A percentile compares a stretch with the other conserved stretches of the same genome.
phyloP scores from a whole-genome alignment of 2,113 vertebrate species.

The Mus spicilegus region DNA sequence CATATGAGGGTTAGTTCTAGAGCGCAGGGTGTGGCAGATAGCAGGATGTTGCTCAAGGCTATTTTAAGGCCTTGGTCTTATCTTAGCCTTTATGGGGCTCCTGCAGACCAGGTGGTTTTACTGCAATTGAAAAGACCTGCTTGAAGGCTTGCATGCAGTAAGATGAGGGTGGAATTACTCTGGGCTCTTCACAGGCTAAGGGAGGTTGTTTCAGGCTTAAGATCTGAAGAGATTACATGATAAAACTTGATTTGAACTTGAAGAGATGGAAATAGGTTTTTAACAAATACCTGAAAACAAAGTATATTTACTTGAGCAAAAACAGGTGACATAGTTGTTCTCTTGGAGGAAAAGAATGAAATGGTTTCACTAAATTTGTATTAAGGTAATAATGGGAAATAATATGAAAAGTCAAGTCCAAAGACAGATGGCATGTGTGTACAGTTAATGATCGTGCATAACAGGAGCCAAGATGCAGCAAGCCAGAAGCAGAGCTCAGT shows the following conservation, averaged over 20 bases:
- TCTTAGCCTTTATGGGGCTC: too few species aligned
- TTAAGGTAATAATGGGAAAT: background rate
- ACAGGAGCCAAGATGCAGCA: background rate
- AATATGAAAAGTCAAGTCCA: background rate
- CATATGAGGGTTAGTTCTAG: too few species aligned
- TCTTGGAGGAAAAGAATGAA: background rate
- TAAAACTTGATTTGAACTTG: slow-evolving; percentile 33
- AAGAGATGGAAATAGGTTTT: background rate
- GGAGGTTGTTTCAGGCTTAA: background rate
- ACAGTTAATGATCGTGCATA: background rate
- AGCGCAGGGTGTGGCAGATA: too few species aligned
- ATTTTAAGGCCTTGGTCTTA: too few species aligned
- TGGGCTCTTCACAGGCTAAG: background rate
- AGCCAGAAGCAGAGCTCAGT: background rate
- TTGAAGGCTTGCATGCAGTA: too few species aligned
- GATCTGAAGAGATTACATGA: slow-evolving; percentile 25
- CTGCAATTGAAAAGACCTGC: too few species aligned
- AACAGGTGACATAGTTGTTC: background rate
- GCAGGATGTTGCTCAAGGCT: too few species aligned
- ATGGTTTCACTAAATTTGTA: background rate
- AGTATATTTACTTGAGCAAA: slow-evolving; percentile 16
- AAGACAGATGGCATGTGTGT: background rate
- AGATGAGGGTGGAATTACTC: too few species aligned
- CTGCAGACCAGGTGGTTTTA: too few species aligned
- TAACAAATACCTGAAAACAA: slow-evolving; percentile 33